Base-by-base conservation (phyloP, 2,797 vertebrate genomes). In the Gambusia yucatana region DNA sequence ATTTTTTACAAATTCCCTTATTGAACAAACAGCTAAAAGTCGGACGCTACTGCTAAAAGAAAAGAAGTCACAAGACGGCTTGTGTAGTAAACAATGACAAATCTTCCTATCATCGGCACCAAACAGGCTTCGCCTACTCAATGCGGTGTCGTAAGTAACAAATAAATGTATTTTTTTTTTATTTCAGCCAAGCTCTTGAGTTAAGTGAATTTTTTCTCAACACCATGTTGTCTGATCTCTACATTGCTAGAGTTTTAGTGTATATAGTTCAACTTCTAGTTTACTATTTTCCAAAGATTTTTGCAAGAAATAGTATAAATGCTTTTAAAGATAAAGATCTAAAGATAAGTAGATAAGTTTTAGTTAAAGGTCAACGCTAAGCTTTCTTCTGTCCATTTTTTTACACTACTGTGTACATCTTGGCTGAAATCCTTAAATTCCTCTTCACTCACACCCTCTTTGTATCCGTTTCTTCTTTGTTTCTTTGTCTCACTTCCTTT, bases 401-500 rank as follows among this genome's bases (percentile, higher is more conserved):
- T 46, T 73, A 76, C 72, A 63, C 63, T 61, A 75, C 5, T 65
- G 41, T 79, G 52, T 14, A 75, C 28, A 67, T 77, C 57, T 57
- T 30, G 70, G 46, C 36, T 69, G 8, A 87, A 70, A 82, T 74
- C 41, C 57, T 73, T 77, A 46, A 22, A 77, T 81, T 75, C 59
- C 73, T 50, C 77, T 76, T 84, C 72, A 22, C 0, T 83, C 74
- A 73, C 43, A 50, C 59, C 50, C 20, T 46, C 77, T 41, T n/a
- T 65, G 4, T 76, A 79, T 75, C 71, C 43, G 47, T 17, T 36
- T 81, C 30, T 75, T 79, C 46, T 87, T 17, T 73, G 39, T 87
- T 84, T 59, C 75, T 48, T 73, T 77, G 48, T 87, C 46, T 50
- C 69, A 44, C 17, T 83, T 84, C 76, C 44, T 59, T 75, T 71